Evolutionary conservation across 2,113 vertebrate species (phyloP).

Genomic region (Nothobranchius kuhntae): DNA sequence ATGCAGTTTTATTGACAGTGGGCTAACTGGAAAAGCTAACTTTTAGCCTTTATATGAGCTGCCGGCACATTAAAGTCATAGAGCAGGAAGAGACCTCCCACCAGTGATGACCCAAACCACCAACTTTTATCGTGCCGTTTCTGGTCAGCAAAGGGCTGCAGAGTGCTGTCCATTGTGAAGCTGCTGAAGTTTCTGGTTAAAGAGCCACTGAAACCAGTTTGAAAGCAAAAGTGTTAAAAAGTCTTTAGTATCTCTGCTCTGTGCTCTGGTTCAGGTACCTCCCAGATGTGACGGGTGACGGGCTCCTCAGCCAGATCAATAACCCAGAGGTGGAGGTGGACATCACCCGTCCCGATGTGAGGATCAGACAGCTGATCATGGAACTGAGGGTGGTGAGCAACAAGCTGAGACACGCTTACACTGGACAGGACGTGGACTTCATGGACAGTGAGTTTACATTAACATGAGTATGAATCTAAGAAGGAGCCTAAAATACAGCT

Average conservation of each 20-base stretch:
- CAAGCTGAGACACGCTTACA: constrained; percentile 82
- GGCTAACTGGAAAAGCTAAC: too few species aligned
- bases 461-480: not conserved
- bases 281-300: constrained; percentile 80
- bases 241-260: not conserved
- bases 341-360: constrained; percentile 77
- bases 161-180: too few species aligned
- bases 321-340: constrained; percentile 87
- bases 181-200: too few species aligned
- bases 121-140: too few species aligned
- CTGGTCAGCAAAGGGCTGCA: too few species aligned
- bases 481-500: not conserved
- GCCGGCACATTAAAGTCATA: too few species aligned
- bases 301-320: constrained; percentile 83
- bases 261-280: constrained; percentile 77
- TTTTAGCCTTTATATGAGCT: too few species aligned
- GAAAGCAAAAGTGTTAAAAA: too few species aligned
- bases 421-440: constrained; percentile 83
- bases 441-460: constrained; percentile 76
- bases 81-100: too few species aligned
- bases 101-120: too few species aligned
- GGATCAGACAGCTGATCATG: constrained; percentile 83
- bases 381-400: constrained; percentile 85
- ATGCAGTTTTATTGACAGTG: too few species aligned
- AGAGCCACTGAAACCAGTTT: too few species aligned